A percentile compares a stretch with the other conserved stretches of the same genome.
These are phyloP conservation scores for Sapajus apella DNA, from an alignment of 2,113 vertebrate genomes.

Conservation along the genomic window DNA sequence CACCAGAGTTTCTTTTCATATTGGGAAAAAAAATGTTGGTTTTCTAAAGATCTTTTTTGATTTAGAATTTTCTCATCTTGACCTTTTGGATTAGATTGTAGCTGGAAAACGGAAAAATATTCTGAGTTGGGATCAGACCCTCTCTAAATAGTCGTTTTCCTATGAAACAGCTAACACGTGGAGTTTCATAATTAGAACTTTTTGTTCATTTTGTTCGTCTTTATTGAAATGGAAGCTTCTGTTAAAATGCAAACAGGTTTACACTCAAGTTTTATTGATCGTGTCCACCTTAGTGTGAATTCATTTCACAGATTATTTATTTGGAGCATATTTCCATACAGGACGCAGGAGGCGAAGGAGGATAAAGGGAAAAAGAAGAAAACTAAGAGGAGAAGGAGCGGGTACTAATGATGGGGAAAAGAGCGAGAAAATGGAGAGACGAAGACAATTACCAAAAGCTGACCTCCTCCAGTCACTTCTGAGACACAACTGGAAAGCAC, in stretches of 20 bases:
- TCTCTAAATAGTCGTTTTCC: conserved; percentile 36
- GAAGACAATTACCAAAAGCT: not conserved
- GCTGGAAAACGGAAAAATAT: conserved; percentile 32
- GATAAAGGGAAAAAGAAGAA: not conserved
- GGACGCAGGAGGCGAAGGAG: not conserved
- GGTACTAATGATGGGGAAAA: no score
- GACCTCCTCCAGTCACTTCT: not conserved
- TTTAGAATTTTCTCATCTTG: not conserved
- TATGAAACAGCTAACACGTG: not conserved
- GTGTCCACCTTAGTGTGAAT: not conserved
- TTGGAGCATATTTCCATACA: conserved; percentile 24
- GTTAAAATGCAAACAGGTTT: conserved; percentile 36
- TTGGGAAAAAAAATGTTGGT: not conserved
- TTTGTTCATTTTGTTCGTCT: conserved; percentile 2
- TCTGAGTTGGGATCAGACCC: not conserved
- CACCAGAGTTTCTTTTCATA: not conserved
- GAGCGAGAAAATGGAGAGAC: not conserved
- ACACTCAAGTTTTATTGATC: not conserved
- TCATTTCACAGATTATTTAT: not conserved
- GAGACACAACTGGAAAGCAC: not conserved
- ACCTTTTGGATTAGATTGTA: not conserved
- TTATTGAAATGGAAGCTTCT: conserved; percentile 28
- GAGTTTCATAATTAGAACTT: not conserved
- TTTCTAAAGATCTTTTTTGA: conserved; percentile 1
- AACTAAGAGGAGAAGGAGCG: not conserved